Conservation (phyloP, 64 coral and sea anemone genomes). For the Montipora efflorescens region DNA sequence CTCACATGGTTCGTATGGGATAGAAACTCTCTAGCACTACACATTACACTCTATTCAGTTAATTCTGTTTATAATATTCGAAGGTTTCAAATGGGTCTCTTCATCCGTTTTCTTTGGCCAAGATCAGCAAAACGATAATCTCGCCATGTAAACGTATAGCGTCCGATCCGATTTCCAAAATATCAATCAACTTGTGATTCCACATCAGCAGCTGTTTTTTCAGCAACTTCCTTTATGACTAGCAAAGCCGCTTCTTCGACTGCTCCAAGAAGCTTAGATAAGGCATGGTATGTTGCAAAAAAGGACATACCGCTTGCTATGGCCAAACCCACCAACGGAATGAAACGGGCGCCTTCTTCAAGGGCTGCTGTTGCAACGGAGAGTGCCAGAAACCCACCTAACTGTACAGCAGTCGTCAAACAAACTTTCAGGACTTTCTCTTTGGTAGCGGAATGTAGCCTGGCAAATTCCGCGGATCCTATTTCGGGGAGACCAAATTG, state of each 20-base stretch:
- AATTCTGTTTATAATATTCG: too few species aligned
- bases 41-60: too few species aligned
- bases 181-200: background rate
- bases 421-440: background rate
- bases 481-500: background rate
- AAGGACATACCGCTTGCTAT: background rate
- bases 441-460: background rate
- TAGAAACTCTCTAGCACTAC: too few species aligned
- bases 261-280: background rate
- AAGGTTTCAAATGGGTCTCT: too few species aligned
- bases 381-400: background rate
- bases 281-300: background rate
- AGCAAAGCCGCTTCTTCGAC: background rate
- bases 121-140: too few species aligned
- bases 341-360: background rate
- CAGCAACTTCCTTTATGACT: background rate
- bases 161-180: too few species aligned
- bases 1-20: too few species aligned
- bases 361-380: background rate
- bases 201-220: too few species aligned
- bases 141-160: too few species aligned
- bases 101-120: too few species aligned
- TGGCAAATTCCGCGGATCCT: background rate
- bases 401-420: background rate
- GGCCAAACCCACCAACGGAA: background rate